Evolutionary conservation across 2,888 invertebrate species (phyloP).

Genomic region (Erynnis tages): DNA sequence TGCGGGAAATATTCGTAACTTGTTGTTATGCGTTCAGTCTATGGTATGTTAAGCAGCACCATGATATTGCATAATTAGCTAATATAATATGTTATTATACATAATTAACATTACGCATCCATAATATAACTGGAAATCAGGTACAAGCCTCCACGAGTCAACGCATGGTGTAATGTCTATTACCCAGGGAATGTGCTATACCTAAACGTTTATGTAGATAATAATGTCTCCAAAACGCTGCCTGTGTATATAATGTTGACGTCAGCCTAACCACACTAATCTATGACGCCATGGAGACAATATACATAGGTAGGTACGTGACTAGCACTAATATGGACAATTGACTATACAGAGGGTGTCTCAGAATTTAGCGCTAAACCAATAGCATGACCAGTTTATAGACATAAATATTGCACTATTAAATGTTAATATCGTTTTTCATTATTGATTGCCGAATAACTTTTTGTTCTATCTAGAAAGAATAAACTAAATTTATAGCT

Average conservation of each 20-base stretch:
- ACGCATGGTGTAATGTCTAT: neutral
- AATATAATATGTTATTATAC: too few relatives aligned
- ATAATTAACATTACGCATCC: slow-evolving; percentile 9
- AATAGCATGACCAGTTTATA: slow-evolving; percentile 1
- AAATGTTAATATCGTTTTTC: too few relatives aligned
- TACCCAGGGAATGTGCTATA: slow-evolving; percentile 19
- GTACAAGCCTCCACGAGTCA: neutral
- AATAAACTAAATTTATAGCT: too few relatives aligned
- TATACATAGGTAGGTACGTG: slow-evolving; percentile 34
- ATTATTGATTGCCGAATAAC: too few relatives aligned
- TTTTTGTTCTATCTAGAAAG: too few relatives aligned
- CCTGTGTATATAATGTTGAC: slow-evolving; percentile 36
- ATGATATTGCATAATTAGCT: too few relatives aligned
- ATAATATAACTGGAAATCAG: slow-evolving; percentile 19
- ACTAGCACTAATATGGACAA: slow-evolving; percentile 24
- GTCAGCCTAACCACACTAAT: slow-evolving; percentile 35
- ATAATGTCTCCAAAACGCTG: slow-evolving; percentile 24
- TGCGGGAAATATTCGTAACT: too few relatives aligned
- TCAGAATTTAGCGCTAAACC: neutral
- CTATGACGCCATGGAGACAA: slow-evolving; percentile 31
- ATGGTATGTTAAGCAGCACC: too few relatives aligned
- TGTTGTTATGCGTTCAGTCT: too few relatives aligned
- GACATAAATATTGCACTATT: too few relatives aligned
- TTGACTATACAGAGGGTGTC: neutral
- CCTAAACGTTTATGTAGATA: slow-evolving; percentile 28